Conservation (phyloP, 1,140 invertebrate species). For the Zeugodacus cucurbitae region DNA sequence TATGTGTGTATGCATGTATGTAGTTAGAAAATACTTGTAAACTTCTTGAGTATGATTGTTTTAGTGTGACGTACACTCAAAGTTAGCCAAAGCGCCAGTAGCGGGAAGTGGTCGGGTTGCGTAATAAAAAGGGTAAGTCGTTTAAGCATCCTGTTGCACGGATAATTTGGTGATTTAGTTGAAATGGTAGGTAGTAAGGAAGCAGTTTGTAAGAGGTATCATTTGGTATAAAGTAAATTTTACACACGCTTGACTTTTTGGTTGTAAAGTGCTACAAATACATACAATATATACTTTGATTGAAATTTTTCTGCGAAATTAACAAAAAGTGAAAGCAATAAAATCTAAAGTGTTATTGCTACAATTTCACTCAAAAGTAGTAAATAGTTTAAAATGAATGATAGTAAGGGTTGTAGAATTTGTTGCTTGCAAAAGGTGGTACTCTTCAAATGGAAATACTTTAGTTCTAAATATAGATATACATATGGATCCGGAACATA, state of each 20-base stretch:
- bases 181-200: neutral
- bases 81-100: neutral
- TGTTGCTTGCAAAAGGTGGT: neutral
- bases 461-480: too few species aligned
- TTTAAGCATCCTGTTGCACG: neutral
- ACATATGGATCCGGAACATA: too few species aligned
- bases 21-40: neutral
- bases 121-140: neutral
- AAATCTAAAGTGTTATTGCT: neutral
- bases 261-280: neutral
- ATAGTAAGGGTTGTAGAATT: neutral
- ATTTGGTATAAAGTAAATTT: neutral
- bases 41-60: neutral
- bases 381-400: neutral
- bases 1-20: neutral
- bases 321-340: neutral
- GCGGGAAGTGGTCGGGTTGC: neutral
- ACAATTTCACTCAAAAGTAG: neutral
- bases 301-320: slow-evolving; percentile 13
- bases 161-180: neutral
- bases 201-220: neutral
- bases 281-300: neutral
- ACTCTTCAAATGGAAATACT: neutral
- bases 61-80: neutral
- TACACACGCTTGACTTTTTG: neutral